Evolutionary conservation across 2,888 invertebrate genomes (phyloP), one percentile per base, ranked within the genome.

Genomic region (Tinea semifulvella): DNA sequence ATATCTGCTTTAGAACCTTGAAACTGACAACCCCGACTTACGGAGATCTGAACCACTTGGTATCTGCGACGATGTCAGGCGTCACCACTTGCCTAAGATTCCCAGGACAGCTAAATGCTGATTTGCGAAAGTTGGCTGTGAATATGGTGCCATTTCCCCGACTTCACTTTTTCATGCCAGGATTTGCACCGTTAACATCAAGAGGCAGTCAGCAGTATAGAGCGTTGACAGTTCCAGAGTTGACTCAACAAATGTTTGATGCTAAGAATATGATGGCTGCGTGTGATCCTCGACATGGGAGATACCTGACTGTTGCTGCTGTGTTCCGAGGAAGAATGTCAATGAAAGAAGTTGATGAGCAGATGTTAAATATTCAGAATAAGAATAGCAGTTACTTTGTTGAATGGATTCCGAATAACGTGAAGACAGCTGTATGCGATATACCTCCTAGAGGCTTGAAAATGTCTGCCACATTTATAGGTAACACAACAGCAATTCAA

Each of bases 291-390:
- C 83, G 94, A 35, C 94, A 94, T 61, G 95, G 94, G 16, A 84
- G 94, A 50, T 96, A 95, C 63, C 76, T 95, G 44, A 95, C 94
- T 0, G 94, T 94, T 0, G 94, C 94, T 3, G 92, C 94, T 27
- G 90, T 94, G 56, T 94, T 94, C 83, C 84, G 94, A 56, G 94
- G 93, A 0, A 84, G 91, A 49, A 93, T 95, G 92, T 94, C 94
- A 7, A 95, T 94, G 94, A 96, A 94, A 61, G 94, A 95, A 83
- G 90, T 91, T 1, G 91, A 91, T 57, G 90, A 91, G 58, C 90
- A 91, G 60, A 84, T 91, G 81, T 60, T 90, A 39, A 88, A 88
- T 55, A 86, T 91, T 13, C 91, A 91, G 61, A 90, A 88, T 62
- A 91, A 90, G 60, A 91, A 91, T 68, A 88, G 87, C 55, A 85